Evolutionary conservation across 2,797 vertebrate genomes (phyloP).

Genomic region (Leptatherina wallacei): DNA sequence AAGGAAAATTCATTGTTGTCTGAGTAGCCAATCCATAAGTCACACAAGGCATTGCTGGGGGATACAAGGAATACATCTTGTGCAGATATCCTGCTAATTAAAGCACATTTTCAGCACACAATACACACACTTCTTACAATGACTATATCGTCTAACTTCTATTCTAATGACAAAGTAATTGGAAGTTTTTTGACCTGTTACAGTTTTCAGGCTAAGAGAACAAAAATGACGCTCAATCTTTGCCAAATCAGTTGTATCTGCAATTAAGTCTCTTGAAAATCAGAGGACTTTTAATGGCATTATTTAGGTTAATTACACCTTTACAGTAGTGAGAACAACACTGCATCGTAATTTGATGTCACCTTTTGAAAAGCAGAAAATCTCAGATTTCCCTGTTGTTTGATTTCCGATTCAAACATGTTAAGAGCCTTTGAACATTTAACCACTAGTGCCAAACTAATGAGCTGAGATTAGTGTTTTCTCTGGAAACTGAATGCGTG

Average conservation of each 20-base stretch:
- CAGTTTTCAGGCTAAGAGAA: neutral
- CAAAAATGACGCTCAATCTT: constrained; percentile 16
- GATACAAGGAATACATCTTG: constrained; percentile 67
- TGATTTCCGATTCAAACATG: constrained; percentile 21
- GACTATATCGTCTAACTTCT: neutral
- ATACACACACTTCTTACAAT: neutral
- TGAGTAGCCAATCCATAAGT: constrained; percentile 83
- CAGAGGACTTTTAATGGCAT: constrained; percentile 29
- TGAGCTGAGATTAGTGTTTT: constrained; percentile 19
- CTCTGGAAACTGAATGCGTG: constrained; percentile 17
- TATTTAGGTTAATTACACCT: constrained; percentile 38
- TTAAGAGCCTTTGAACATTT: constrained; percentile 14
- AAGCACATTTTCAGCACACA: constrained; percentile 47
- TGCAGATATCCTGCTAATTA: constrained; percentile 78
- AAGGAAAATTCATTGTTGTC: constrained; percentile 56
- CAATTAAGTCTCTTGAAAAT: constrained; percentile 54
- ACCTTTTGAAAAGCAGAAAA: constrained; percentile 42
- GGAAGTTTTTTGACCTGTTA: constrained; percentile 3
- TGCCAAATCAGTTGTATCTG: constrained; percentile 34
- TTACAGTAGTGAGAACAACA: constrained; percentile 22
- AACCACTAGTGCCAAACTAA: constrained; percentile 22
- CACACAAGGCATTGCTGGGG: constrained; percentile 60
- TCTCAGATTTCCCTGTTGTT: constrained; percentile 28
- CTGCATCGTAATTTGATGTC: constrained; percentile 40
- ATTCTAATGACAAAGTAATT: neutral